Evolutionary conservation across 1,140 invertebrate species (phyloP).

Genomic region (Lepidurus arcticus): DNA sequence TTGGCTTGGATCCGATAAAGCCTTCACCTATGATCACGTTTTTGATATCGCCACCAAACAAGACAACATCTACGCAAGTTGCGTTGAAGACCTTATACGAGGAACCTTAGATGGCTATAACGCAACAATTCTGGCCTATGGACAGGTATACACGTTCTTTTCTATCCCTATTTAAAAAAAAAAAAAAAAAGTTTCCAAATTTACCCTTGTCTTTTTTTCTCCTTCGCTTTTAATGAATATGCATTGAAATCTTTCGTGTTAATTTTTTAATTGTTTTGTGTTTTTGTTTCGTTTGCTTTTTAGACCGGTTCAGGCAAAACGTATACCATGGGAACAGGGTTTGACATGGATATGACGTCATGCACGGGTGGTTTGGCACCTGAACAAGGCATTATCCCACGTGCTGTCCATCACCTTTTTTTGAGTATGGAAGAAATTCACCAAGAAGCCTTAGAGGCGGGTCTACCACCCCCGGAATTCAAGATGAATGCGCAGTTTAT

Average conservation of each 20-base stretch:
- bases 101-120: conserved; percentile 88
- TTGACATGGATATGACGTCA: conserved; percentile 64
- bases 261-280: background rate
- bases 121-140: conserved; percentile 92
- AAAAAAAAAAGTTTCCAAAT: background rate
- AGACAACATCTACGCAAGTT: conserved; percentile 73
- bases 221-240: too few relatives aligned
- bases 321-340: conserved; percentile 97
- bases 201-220: too few relatives aligned
- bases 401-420: conserved; percentile 87
- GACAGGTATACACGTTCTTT: conserved; percentile 57
- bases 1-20: conserved; percentile 84
- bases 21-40: conserved; percentile 96
- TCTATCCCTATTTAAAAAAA: conserved; percentile 18
- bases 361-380: conserved; percentile 46
- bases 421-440: conserved; percentile 65
- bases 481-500: conserved; percentile 82
- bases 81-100: conserved; percentile 77
- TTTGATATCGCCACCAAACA: conserved; percentile 67
- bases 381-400: conserved; percentile 82
- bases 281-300: conserved; percentile 34
- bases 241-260: background rate
- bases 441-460: conserved; percentile 53
- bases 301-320: conserved; percentile 96
- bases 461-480: conserved; percentile 63